Percentiles rank a stretch among this genome's conserved stretches.
Conservation (phyloP, 2,113 vertebrate genomes). For the Macquaria australasica region DNA sequence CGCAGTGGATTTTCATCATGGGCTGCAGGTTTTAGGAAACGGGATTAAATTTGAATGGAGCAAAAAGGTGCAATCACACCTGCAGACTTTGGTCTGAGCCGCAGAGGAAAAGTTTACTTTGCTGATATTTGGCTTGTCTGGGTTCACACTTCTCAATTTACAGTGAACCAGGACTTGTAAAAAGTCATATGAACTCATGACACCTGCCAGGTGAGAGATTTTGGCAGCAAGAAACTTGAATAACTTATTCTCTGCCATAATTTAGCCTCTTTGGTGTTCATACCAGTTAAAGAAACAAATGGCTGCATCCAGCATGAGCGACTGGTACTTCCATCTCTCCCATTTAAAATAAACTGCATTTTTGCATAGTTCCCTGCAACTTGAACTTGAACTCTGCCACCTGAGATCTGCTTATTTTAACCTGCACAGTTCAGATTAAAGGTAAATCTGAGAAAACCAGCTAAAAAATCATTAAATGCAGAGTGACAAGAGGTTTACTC, state of each 20-base stretch:
- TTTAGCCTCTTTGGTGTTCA: neutral
- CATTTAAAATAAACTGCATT: neutral
- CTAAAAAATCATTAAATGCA: neutral
- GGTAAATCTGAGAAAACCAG: no score
- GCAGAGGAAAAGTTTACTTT: slow-evolving; percentile 51
- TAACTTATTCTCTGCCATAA: neutral
- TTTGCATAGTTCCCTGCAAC: neutral
- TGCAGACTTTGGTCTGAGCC: slow-evolving; percentile 50
- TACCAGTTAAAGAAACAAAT: neutral
- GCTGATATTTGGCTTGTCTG: slow-evolving; percentile 11
- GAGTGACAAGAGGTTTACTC: neutral
- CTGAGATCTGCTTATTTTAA: no score
- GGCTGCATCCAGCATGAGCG: neutral
- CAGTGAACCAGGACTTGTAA: slow-evolving; percentile 38
- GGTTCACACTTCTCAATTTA: slow-evolving; percentile 39
- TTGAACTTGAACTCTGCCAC: no score
- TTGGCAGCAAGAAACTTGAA: slow-evolving; percentile 2
- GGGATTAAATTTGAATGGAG: slow-evolving; percentile 58
- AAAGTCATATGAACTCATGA: slow-evolving; percentile 24
- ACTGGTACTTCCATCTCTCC: neutral
- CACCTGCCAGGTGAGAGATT: slow-evolving; percentile 22
- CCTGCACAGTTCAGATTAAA: neutral
- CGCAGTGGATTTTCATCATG: slow-evolving; percentile 53
- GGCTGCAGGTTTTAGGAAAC: slow-evolving; percentile 50
- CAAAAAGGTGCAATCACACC: slow-evolving; percentile 60